Base-by-base conservation (phyloP, 2,797 vertebrate species). In the Galaxias olidus region DNA sequence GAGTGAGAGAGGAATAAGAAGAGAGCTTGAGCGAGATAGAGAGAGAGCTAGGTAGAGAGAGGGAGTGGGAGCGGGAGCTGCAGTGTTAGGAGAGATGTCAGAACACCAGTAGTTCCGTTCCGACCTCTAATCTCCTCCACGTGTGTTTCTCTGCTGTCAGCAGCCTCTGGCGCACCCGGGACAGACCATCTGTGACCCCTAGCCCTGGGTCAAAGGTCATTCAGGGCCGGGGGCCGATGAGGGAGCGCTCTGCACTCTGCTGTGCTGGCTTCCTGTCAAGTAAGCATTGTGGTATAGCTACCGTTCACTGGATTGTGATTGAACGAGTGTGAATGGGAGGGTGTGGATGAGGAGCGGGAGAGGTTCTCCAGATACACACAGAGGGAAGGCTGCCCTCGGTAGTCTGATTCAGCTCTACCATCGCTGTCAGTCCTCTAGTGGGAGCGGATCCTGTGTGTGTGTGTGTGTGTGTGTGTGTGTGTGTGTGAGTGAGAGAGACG, bases 121-220 rank as follows among this genome's bases (percentile, higher is more conserved):
- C 19, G 2, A 14, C 59, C 59, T 55, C 54, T 48, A n/a, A 47
- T 45, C 45, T 11, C 11, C 17, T 19, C 9, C 17, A 9, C 45
- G 62, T 51, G 44, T 30, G 4, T 48, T 40, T 15, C 19, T 15
- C 41, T 54, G 10, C 9, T 64, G 82, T 84, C 82, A 77, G 83
- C 78, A 77, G 84, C 71, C 74, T 74, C 71, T 20, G 3, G 2
- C 45, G 57, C 74, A 75, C 66, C 63, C 80, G 80, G 63, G 79
- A 84, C 56, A 70, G 77, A 83, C 86, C 74, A 82, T 58, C 55
- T 45, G 20, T 65, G 71, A 79, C 65, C 75, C 75, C 55, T 48
- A 69, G 65, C 68, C 69, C 50, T 56, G 72, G 75, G 68, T 76
- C 13, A 83, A 65, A 82, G 80, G 76, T 80, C 41, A 68, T 46